phyloP scores from a whole-genome alignment of 2,113 vertebrate genomes.

The Alouatta palliata region DNA sequence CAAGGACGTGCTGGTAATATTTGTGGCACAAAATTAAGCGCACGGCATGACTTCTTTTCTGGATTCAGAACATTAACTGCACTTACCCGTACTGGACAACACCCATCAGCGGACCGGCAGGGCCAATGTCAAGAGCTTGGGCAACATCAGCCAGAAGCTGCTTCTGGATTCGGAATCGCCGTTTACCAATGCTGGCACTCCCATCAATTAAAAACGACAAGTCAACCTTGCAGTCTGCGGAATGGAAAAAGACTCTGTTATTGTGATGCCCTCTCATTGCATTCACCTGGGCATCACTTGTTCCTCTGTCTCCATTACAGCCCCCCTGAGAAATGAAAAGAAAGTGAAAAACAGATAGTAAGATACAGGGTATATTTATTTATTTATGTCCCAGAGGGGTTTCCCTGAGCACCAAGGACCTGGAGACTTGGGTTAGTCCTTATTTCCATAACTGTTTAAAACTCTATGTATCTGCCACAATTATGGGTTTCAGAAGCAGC shows the following conservation, averaged over 20 bases:
- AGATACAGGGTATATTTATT: background rate
- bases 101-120: slow-evolving; percentile 94
- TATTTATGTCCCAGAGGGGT: background rate
- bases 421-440: background rate
- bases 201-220: slow-evolving; percentile 95
- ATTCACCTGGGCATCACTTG: background rate
- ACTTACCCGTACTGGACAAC: slow-evolving; percentile 96
- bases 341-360: background rate
- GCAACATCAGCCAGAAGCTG: slow-evolving; percentile 91
- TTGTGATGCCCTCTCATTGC: background rate
- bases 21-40: background rate
- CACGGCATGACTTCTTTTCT: background rate
- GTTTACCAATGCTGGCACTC: slow-evolving; percentile 95
- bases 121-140: slow-evolving; percentile 90
- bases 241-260: background rate
- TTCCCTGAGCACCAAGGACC: background rate
- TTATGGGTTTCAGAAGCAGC: background rate
- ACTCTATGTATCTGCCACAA: background rate
- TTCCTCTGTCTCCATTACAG: background rate
- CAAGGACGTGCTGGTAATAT: background rate
- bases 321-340: background rate
- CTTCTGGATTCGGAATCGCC: slow-evolving; percentile 97
- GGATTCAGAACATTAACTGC: background rate
- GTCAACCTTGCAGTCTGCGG: slow-evolving; percentile 94
- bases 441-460: background rate